Evolutionary conservation across 1,140 invertebrate species (phyloP).

Genomic region (Atta colombica): DNA sequence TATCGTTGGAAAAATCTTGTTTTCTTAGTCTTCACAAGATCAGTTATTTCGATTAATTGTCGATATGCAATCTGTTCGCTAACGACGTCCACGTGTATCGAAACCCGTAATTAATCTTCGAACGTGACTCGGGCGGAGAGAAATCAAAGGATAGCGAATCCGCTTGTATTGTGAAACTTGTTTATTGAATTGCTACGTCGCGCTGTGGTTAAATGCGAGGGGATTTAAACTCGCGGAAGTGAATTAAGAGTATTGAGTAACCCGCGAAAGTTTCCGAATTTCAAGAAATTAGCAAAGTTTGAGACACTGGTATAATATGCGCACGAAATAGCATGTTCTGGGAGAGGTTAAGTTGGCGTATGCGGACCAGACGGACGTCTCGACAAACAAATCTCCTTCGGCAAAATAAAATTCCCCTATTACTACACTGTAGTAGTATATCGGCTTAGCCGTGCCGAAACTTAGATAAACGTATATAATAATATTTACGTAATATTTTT

Average conservation of each 20-base stretch:
- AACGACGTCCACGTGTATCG: constrained; percentile 53
- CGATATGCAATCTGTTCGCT: constrained; percentile 48
- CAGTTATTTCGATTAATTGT: not conserved
- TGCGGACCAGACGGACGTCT: constrained; percentile 47
- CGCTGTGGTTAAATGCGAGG: constrained; percentile 73
- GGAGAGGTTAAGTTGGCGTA: not conserved
- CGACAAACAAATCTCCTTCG: constrained; percentile 50
- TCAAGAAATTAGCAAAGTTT: constrained; percentile 77
- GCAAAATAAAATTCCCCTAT: constrained; percentile 69
- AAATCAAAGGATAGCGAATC: constrained; percentile 65
- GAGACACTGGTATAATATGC: constrained; percentile 50
- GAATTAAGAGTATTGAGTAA: constrained; percentile 78
- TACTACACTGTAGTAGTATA: not conserved
- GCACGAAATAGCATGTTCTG: constrained; percentile 35
- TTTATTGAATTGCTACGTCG: constrained; percentile 74
- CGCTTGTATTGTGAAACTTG: constrained; percentile 67
- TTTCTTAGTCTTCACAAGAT: not conserved
- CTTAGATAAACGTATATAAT: constrained; percentile 22
- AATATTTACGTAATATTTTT: constrained; percentile 69
- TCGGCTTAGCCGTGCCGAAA: not conserved
- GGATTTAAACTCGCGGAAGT: constrained; percentile 76
- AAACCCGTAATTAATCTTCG: constrained; percentile 51
- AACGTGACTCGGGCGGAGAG: not conserved
- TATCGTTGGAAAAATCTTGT: not conserved
- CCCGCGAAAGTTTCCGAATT: constrained; percentile 72